Percentiles rank a stretch among this genome's conserved stretches.
Evolutionary conservation across 2,113 vertebrate genomes (phyloP).

Genomic region (Anhinga rufa): DNA sequence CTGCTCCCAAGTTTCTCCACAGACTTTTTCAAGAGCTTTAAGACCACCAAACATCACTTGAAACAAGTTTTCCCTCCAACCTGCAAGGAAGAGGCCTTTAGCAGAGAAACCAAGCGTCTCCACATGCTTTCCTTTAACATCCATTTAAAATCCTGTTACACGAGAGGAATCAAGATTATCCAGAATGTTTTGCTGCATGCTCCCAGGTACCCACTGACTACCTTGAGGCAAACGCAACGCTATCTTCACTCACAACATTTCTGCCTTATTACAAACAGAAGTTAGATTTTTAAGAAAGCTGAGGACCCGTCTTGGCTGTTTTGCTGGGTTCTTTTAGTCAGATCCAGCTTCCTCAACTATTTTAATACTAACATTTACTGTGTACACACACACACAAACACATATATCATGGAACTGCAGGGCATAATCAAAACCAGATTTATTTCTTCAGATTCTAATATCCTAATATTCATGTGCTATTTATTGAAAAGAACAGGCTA

Average conservation of each 20-base stretch:
- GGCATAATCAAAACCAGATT: not conserved
- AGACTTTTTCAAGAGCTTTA: not conserved
- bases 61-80: not conserved
- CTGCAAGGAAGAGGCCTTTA: not conserved
- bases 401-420: not conserved
- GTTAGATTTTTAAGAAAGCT: not conserved
- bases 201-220: not conserved
- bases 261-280: not conserved
- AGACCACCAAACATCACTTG: not conserved
- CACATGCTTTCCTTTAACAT: rapidly evolving
- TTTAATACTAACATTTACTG: not conserved
- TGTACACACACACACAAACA: not conserved
- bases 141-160: not conserved
- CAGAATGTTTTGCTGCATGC: not conserved
- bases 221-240: not conserved
- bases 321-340: not conserved
- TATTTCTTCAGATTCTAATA: not conserved
- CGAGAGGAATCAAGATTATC: not conserved
- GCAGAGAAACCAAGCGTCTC: not conserved
- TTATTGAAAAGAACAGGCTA: not conserved
- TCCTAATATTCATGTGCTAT: rapidly evolving
- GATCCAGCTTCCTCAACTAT: not conserved
- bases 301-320: not conserved
- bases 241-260: not conserved
- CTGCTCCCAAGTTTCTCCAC: not conserved